These are phyloP conservation scores for Ambastaia sidthimunki DNA, from an alignment of 2,797 vertebrate species.

Conservation along the genomic window DNA sequence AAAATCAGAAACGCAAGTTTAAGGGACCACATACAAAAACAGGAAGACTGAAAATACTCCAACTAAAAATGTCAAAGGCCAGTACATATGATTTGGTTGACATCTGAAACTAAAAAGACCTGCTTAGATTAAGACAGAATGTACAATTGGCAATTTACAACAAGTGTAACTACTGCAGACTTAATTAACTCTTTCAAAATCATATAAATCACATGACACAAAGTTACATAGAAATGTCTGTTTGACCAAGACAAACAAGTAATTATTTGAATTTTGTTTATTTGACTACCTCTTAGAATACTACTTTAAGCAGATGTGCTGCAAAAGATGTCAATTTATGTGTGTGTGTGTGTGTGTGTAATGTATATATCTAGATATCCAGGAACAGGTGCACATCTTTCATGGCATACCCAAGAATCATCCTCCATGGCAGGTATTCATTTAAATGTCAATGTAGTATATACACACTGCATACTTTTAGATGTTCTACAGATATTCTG, in stretches of 20 bases:
- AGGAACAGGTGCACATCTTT: constrained; percentile 34
- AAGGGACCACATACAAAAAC: constrained; percentile 57
- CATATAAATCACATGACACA: background rate
- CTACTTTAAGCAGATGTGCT: constrained; percentile 1
- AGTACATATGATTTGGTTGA: constrained; percentile 32
- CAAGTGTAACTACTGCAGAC: background rate
- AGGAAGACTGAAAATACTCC: constrained; percentile 58
- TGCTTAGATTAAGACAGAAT: constrained; percentile 20
- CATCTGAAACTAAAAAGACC: background rate
- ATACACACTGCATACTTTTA: background rate
- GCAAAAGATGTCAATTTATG: constrained; percentile 2
- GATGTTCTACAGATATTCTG: background rate
- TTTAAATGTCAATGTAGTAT: background rate
- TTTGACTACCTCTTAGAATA: background rate
- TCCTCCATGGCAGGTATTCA: background rate
- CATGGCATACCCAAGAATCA: constrained; percentile 3
- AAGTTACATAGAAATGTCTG: background rate
- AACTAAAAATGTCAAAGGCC: constrained; percentile 40
- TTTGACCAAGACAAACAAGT: background rate
- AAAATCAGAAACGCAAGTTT: constrained; percentile 52
- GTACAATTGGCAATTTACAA: background rate
- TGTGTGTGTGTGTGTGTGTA: background rate
- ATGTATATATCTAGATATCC: background rate
- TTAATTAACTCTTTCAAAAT: too few relatives aligned
- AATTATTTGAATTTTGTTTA: background rate